These are phyloP conservation scores for Desmodus rotundus DNA, from an alignment of 2,113 vertebrate species.

Conservation along the genomic window DNA sequence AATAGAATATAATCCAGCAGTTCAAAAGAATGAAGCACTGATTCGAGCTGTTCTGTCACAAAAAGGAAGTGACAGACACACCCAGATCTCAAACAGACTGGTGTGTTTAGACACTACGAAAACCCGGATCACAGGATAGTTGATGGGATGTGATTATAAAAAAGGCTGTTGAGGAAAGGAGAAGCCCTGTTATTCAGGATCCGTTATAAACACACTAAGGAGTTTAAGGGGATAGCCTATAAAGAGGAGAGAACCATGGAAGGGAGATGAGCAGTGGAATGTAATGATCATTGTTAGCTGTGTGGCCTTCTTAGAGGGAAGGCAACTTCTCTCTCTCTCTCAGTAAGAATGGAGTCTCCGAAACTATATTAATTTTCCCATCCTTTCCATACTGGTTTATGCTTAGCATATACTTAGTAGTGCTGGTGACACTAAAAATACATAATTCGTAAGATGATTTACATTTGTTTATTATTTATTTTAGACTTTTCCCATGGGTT, in stretches of 20 bases:
- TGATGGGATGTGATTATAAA: not conserved
- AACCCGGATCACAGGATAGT: not conserved
- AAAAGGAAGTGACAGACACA: not conserved
- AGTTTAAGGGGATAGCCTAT: not conserved
- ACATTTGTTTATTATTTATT: constrained; percentile 19
- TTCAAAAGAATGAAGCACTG: not conserved
- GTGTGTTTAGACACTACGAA: not conserved
- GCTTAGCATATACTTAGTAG: not conserved
- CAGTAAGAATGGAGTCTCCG: not conserved
- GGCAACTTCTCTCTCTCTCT: not conserved
- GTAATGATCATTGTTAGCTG: not conserved
- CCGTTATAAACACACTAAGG: no score
- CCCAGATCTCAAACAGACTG: not conserved
- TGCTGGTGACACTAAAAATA: not conserved
- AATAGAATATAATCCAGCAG: not conserved
- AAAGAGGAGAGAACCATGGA: not conserved
- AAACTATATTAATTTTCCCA: not conserved
- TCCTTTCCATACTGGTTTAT: not conserved
- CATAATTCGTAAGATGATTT: not conserved
- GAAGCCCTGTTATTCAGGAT: not conserved
- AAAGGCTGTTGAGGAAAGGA: not conserved
- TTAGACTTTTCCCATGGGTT: not conserved
- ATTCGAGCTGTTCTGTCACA: not conserved
- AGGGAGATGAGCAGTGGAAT: not conserved
- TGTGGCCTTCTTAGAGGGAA: not conserved